phyloP scores from a whole-genome alignment of 2,797 vertebrate genomes.

The Chrosomus eos region DNA sequence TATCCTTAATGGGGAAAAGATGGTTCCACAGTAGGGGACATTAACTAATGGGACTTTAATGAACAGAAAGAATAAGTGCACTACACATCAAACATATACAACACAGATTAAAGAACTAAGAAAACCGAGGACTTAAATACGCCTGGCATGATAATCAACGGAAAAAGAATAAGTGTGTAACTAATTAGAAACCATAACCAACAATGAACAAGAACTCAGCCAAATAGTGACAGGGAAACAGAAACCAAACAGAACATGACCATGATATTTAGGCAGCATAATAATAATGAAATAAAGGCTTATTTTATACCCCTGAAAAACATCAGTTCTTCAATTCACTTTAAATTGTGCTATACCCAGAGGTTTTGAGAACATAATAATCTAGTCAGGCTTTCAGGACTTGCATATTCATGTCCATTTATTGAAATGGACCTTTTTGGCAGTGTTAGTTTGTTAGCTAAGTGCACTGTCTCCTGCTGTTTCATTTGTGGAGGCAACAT shows the following conservation, averaged over 20 bases:
- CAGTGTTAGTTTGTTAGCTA: slow-evolving; percentile 27
- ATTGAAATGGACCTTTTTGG: background rate
- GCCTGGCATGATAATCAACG: background rate
- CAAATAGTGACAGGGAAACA: background rate
- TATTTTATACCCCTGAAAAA: background rate
- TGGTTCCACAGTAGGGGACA: slow-evolving; percentile 11
- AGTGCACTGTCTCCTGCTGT: slow-evolving; percentile 12
- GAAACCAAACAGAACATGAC: background rate
- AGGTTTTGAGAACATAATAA: slow-evolving; percentile 2
- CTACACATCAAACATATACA: background rate
- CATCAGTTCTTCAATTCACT: background rate
- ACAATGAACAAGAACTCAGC: background rate
- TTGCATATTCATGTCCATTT: slow-evolving; percentile 14
- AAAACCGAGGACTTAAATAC: background rate
- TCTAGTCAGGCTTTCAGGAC: slow-evolving; percentile 5
- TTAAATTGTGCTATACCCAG: slow-evolving; percentile 1
- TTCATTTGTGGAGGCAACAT: slow-evolving; percentile 14
- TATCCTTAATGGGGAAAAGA: background rate
- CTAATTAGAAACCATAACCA: background rate
- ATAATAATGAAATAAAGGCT: slow-evolving; percentile 1
- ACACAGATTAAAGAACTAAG: background rate
- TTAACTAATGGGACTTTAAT: background rate
- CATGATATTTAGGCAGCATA: background rate
- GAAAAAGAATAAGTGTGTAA: background rate
- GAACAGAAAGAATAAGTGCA: background rate